Evolutionary conservation across 2,797 vertebrate species (phyloP).

Genomic region (Florisuga fusca): DNA sequence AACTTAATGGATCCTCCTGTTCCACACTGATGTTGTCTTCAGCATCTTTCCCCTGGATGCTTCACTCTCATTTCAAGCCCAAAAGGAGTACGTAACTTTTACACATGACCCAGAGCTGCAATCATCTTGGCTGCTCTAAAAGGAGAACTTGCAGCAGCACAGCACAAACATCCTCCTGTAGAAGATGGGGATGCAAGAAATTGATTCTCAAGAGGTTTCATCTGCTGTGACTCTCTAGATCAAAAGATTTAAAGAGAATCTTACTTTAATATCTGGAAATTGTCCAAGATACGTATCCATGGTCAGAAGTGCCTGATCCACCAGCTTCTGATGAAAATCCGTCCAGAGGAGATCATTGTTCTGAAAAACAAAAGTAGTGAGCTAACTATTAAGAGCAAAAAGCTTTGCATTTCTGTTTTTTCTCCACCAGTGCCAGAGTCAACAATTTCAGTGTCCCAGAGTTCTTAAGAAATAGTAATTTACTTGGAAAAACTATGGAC

Average conservation of each 20-base stretch:
- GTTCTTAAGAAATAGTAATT: neutral
- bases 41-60: neutral
- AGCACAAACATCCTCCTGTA: neutral
- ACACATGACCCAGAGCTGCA: neutral
- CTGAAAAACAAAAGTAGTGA: constrained; percentile 75
- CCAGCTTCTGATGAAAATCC: constrained; percentile 97
- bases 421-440: neutral
- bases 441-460: neutral
- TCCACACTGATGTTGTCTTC: neutral
- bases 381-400: neutral
- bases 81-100: neutral
- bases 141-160: neutral
- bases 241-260: neutral
- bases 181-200: neutral
- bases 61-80: neutral
- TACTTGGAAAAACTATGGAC: neutral
- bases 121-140: neutral
- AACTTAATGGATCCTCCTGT: neutral
- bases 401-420: neutral
- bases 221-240: neutral
- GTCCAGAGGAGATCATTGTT: constrained; percentile 96
- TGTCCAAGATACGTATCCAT: constrained; percentile 99
- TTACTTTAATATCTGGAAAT: constrained; percentile 98
- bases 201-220: neutral
- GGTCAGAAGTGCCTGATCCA: constrained; percentile 97